Evolutionary conservation across 1,140 invertebrate genomes (phyloP), one percentile per base, ranked within the genome.

Genomic region (Scylla paramamosain): DNA sequence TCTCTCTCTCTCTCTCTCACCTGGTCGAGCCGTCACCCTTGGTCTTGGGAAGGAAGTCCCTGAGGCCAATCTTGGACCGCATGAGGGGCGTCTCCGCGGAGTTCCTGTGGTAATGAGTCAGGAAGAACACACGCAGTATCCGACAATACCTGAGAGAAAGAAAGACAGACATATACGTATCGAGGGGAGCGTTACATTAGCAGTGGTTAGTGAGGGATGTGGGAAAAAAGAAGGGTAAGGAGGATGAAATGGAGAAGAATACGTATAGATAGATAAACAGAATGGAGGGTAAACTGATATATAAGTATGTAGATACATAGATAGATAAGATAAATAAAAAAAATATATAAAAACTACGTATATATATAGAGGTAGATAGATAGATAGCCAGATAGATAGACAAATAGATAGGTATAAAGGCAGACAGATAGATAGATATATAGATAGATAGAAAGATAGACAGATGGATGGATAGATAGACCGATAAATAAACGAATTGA

Each of bases 71-170:
- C 59, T 45, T 94, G 14, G 88, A 29, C 52, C 29, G 29, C 2
- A 29, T n/a, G 39, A 16, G 20, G 46, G 8, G 2, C 45, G 31
- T 20, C 0, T 89, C 8, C 10, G 32, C 6, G 25, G 4, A 7
- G 29, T 46, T 59, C 39, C 25, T 10, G 29, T 94, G 52, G 67
- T 94, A 94, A n/a, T 90, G 48, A 10, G 93, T 94, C 31, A 94
- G 67, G 28, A 88, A 83, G 39, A 94, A 94, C 39, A 91, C 87
- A 12, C 93, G 59, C 14, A 94, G 59, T 0, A 67, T 90, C 25
- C 93, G 93, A 14, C 93, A 94, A 32, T 90, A 94, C 93, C 93
- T 94, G 86, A 59, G 52, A 8, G 20, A 59, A 8, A 59, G 10
- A 59, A 3, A 59, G 20, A 4, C 12, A 59, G 2, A 12, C 10